Conservation (phyloP, 2,888 invertebrate species). For the Chrysodeixis includens region DNA sequence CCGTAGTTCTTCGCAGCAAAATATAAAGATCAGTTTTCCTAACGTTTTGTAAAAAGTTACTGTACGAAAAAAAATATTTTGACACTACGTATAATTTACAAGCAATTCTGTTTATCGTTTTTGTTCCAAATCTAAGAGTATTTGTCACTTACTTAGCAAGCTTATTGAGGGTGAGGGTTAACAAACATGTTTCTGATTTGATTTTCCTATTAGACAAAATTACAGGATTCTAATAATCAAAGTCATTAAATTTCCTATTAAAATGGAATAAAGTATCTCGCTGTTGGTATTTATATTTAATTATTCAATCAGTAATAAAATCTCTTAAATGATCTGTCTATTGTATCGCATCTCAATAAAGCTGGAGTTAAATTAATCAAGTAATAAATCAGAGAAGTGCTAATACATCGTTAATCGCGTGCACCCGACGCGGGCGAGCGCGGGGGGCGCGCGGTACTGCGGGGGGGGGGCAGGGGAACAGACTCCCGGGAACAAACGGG, state of each 20-base stretch:
- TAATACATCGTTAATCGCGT: slow-evolving; percentile 50
- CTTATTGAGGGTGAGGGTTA: neutral
- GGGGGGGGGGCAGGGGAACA: slow-evolving; percentile 9
- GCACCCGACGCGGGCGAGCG: slow-evolving; percentile 10
- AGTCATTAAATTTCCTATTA: neutral
- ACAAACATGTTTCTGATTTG: neutral
- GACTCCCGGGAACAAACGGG: slow-evolving; percentile 61
- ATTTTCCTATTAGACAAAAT: neutral
- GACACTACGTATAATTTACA: neutral
- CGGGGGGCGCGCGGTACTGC: neutral
- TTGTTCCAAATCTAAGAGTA: neutral
- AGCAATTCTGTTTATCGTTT: neutral
- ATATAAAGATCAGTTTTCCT: no score
- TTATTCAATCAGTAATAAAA: neutral
- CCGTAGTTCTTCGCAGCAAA: neutral
- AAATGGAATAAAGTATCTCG: no score
- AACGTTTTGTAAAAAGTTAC: no score
- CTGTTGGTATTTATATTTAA: no score
- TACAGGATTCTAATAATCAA: neutral
- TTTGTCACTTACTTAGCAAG: neutral
- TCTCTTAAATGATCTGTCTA: neutral
- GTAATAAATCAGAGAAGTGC: slow-evolving; percentile 42
- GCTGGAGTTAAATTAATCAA: slow-evolving; percentile 25
- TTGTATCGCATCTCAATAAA: slow-evolving; percentile 9
- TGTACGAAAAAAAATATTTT: no score